Conservation (phyloP, 2,888 invertebrate species). For the Beris morrisii region DNA sequence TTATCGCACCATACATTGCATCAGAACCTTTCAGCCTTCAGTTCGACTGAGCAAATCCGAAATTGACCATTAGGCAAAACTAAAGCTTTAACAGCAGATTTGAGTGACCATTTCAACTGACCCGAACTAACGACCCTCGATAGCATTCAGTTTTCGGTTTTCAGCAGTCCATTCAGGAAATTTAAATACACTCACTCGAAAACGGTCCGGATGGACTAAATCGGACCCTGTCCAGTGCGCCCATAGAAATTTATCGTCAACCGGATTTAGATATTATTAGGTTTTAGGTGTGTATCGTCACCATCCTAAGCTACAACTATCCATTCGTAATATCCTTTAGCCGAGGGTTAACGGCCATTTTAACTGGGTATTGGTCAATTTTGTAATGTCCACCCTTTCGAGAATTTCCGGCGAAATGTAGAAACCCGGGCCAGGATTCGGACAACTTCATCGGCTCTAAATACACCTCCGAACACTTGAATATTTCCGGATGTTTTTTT, state of each 20-base stretch:
- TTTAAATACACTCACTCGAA: conserved; percentile 39
- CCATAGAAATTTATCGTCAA: conserved; percentile 36
- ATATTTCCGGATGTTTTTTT: conserved; percentile 22
- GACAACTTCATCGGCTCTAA: neutral
- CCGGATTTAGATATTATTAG: conserved; percentile 40
- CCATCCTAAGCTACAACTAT: conserved; percentile 22
- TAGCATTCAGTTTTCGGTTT: conserved; percentile 26
- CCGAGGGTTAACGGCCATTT: conserved; percentile 30
- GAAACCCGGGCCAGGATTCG: conserved; percentile 2
- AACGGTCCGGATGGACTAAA: conserved; percentile 17
- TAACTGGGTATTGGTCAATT: conserved; percentile 34
- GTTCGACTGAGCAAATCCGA: conserved; percentile 23
- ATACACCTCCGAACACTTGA: conserved; percentile 15
- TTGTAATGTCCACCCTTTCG: conserved; percentile 31
- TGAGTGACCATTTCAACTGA: conserved; percentile 32
- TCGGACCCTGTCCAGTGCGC: conserved; percentile 4
- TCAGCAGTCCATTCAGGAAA: conserved; percentile 38
- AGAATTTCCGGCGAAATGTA: conserved; percentile 20
- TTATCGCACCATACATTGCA: neutral
- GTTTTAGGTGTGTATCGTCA: conserved; percentile 35
- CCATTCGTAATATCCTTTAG: conserved; percentile 32
- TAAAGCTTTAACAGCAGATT: conserved; percentile 31
- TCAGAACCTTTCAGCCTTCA: conserved; percentile 14
- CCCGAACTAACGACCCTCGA: conserved; percentile 30
- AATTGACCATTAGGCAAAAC: conserved; percentile 31